phyloP scores from a whole-genome alignment of 2,888 invertebrate species.

The Micoletzkya japonica region DNA sequence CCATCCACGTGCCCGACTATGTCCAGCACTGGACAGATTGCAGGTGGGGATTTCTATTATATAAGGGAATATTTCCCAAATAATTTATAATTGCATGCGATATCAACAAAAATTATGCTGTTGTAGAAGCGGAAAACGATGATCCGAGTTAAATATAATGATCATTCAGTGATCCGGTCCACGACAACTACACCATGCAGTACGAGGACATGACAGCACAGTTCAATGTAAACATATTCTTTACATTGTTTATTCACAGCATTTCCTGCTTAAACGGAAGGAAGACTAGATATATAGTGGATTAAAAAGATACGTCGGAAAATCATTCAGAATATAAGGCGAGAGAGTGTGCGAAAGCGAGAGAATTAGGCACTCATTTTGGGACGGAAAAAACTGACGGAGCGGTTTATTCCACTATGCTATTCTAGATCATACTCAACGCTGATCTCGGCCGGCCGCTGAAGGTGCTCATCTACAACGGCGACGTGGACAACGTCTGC shows the following conservation, averaged over 20 bases:
- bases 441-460: slow-evolving; percentile 28
- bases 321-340: too few species aligned
- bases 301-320: too few species aligned
- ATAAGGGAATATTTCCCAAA: not conserved
- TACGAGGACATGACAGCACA: slow-evolving; percentile 49
- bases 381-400: too few species aligned
- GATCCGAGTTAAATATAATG: not conserved
- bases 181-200: slow-evolving; percentile 36
- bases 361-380: too few species aligned
- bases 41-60: slow-evolving; percentile 29
- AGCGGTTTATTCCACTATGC: too few species aligned
- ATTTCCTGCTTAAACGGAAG: too few species aligned
- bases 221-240: slow-evolving; percentile 39
- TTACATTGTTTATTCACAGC: slow-evolving; percentile 12
- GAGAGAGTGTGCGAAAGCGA: too few species aligned
- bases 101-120: too few species aligned
- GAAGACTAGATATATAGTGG: too few species aligned
- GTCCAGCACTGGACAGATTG: slow-evolving; percentile 51
- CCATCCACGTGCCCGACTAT: slow-evolving; percentile 53
- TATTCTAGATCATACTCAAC: too few species aligned
- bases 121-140: too few species aligned
- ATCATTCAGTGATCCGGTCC: slow-evolving; percentile 2
- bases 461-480: slow-evolving; percentile 54
- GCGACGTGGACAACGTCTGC: slow-evolving; percentile 55
- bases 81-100: too few species aligned